A percentile compares a stretch with the other conserved stretches of the same genome.
Conservation (phyloP, 1,140 invertebrate genomes). For the Uloborus diversus region DNA sequence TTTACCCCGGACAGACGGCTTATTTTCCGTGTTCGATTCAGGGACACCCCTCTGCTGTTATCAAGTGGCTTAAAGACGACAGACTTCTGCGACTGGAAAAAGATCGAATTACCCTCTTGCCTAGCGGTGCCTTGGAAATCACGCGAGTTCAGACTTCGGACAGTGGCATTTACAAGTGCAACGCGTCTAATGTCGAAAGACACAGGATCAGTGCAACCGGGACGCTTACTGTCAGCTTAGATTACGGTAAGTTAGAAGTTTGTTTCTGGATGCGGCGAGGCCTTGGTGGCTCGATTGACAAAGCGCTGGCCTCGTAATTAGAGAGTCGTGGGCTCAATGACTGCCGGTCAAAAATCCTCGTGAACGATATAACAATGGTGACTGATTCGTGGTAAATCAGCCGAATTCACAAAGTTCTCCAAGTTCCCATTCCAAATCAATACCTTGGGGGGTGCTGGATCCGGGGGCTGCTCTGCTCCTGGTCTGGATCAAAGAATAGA, state of each 20-base stretch:
- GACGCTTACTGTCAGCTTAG: slow-evolving; percentile 72
- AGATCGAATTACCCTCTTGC: slow-evolving; percentile 79
- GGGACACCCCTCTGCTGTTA: slow-evolving; percentile 67
- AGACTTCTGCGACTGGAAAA: slow-evolving; percentile 74
- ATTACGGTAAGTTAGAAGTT: slow-evolving; percentile 68
- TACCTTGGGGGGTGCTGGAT: too few species aligned
- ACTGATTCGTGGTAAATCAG: too few species aligned
- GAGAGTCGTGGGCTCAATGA: too few species aligned
- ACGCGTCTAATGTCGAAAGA: slow-evolving; percentile 72
- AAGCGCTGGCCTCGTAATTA: too few species aligned
- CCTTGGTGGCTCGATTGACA: too few species aligned
- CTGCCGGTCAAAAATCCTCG: too few species aligned
- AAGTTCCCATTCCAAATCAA: too few species aligned
- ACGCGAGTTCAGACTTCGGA: slow-evolving; percentile 77
- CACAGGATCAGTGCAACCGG: slow-evolving; percentile 76
- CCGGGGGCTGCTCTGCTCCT: too few species aligned
- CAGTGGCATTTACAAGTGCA: slow-evolving; percentile 81
- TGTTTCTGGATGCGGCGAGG: neutral
- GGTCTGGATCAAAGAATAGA: too few species aligned
- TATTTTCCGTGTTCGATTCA: slow-evolving; percentile 71
- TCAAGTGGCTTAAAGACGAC: slow-evolving; percentile 85
- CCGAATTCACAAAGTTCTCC: too few species aligned
- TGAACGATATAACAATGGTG: too few species aligned
- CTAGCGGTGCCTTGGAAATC: slow-evolving; percentile 83
- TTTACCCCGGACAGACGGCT: slow-evolving; percentile 73